Conservation (phyloP, 1,140 invertebrate genomes). For the Dreissena polymorpha region DNA sequence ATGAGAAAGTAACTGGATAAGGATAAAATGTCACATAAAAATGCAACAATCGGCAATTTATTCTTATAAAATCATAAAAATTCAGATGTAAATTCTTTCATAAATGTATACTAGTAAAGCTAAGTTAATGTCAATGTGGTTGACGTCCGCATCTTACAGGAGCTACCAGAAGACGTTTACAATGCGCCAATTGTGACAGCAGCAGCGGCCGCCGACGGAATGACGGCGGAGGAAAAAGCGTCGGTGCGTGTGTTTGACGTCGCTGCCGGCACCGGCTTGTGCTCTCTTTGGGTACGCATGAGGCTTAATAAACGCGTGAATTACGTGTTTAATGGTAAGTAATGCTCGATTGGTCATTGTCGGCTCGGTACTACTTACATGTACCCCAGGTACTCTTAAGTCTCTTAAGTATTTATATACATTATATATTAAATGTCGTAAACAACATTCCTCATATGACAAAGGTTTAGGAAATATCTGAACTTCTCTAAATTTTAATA, state of each 20-base stretch:
- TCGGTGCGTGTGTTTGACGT: conserved; percentile 47
- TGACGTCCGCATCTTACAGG: conserved; percentile 3
- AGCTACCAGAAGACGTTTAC: conserved; percentile 39
- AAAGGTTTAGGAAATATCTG: too few species aligned
- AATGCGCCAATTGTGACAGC: conserved; percentile 55
- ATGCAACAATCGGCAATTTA: not conserved
- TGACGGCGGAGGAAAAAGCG: conserved; percentile 26
- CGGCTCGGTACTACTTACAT: too few species aligned
- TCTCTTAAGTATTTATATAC: too few species aligned
- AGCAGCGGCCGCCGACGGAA: conserved; percentile 24
- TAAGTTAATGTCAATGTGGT: not conserved
- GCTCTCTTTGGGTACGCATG: conserved; percentile 16
- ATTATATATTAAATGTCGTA: too few species aligned
- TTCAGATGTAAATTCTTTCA: not conserved
- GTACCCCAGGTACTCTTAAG: too few species aligned
- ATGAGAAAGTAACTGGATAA: conserved; percentile 33
- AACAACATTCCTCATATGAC: too few species aligned
- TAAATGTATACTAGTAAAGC: not conserved
- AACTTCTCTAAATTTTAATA: too few species aligned
- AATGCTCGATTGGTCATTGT: too few species aligned
- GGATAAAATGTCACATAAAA: not conserved
- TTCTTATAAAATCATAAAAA: too few species aligned
- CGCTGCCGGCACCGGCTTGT: conserved; percentile 46
- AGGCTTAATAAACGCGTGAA: too few species aligned
- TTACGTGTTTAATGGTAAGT: too few species aligned